Conservation (phyloP, 2,797 vertebrate genomes). For the Eulemur coronatus region DNA sequence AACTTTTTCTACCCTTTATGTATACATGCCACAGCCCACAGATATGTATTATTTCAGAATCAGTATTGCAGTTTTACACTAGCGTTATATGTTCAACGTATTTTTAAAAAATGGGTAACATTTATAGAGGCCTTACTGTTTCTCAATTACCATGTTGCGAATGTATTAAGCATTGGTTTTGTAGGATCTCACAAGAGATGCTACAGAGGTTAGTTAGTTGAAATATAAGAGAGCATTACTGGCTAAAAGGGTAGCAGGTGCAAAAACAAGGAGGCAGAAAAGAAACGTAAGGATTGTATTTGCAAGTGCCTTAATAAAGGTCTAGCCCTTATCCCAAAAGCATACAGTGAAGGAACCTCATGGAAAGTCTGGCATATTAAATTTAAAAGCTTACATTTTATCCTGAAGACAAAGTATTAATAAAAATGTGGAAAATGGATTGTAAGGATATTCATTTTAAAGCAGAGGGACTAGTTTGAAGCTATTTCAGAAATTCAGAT, state of each 20-base stretch:
- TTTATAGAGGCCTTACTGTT: not conserved
- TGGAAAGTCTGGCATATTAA: not conserved
- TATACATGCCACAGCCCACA: not conserved
- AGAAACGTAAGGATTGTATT: not conserved
- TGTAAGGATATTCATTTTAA: not conserved
- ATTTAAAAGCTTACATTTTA: not conserved
- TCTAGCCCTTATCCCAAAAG: not conserved
- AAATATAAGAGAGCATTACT: not conserved
- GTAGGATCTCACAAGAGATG: not conserved
- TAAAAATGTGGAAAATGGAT: not conserved
- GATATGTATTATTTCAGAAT: not conserved
- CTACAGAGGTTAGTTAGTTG: not conserved
- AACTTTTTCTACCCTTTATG: not conserved
- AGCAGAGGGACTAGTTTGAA: not conserved
- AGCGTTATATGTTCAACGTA: not conserved
- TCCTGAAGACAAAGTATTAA: not conserved
- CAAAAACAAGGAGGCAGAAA: not conserved
- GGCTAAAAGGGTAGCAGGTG: not conserved
- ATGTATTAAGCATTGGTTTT: not conserved
- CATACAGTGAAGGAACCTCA: not conserved
- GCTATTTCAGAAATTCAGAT: conserved; percentile 16
- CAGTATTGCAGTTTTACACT: not conserved
- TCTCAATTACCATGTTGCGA: not conserved
- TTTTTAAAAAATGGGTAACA: not conserved
- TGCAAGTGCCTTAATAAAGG: not conserved